Conservation (phyloP, 2,888 invertebrate genomes). For the Polydesmus complanatus region DNA sequence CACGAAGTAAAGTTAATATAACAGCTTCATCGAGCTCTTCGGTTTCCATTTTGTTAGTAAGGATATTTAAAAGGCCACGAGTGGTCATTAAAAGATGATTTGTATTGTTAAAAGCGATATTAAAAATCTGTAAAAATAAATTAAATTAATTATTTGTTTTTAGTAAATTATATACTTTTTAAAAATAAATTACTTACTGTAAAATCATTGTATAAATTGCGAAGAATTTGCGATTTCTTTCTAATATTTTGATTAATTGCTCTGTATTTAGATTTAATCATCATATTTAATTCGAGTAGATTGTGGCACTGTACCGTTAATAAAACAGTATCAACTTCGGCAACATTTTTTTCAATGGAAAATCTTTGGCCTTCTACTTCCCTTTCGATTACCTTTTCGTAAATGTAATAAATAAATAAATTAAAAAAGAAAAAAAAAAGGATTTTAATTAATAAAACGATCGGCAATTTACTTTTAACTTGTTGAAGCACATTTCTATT, state of each 20-base stretch:
- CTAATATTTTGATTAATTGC: neutral
- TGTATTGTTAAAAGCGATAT: too few relatives aligned
- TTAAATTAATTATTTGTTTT: too few relatives aligned
- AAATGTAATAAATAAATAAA: neutral
- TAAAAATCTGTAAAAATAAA: too few relatives aligned
- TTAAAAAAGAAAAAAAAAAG: neutral
- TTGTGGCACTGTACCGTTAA: slow-evolving; percentile 1
- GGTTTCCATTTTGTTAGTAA: too few relatives aligned
- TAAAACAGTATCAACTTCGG: neutral
- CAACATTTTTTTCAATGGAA: slow-evolving; percentile 3
- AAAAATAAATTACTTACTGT: neutral
- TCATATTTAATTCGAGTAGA: neutral
- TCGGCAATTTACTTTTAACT: slow-evolving; percentile 42
- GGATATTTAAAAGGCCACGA: too few relatives aligned
- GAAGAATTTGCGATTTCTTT: neutral
- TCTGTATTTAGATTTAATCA: slow-evolving; percentile 1
- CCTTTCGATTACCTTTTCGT: slow-evolving; percentile 5
- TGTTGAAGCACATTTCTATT: slow-evolving; percentile 61
- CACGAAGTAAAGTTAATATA: too few relatives aligned
- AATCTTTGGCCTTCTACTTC: neutral
- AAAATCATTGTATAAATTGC: neutral
- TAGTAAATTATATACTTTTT: too few relatives aligned
- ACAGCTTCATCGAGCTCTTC: too few relatives aligned
- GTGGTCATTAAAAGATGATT: too few relatives aligned
- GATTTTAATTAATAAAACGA: neutral